Conservation (phyloP, 2,797 vertebrate species). For the Myotis planiceps region DNA sequence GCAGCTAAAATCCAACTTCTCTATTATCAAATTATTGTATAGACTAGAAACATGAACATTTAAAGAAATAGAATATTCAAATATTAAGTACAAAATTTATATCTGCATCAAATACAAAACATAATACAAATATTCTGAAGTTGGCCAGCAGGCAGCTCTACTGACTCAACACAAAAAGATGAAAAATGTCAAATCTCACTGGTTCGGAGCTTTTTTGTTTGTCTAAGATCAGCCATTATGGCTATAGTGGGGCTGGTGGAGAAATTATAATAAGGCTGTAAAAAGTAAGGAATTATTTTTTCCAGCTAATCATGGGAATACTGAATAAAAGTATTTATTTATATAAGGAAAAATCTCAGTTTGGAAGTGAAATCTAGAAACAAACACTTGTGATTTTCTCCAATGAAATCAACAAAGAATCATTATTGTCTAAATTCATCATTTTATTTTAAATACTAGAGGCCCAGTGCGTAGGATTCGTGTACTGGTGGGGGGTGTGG, state of each 20-base stretch:
- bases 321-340: background rate
- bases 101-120: slow-evolving; percentile 17
- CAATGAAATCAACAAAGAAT: slow-evolving; percentile 16
- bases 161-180: background rate
- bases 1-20: background rate
- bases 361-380: slow-evolving; percentile 12
- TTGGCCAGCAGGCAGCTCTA: background rate
- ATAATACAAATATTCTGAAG: background rate
- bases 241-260: background rate
- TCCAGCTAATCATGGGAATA: background rate
- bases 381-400: background rate
- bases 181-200: background rate
- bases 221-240: background rate
- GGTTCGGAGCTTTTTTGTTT: background rate
- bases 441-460: background rate
- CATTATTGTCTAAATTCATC: background rate
- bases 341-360: background rate
- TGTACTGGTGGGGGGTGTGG: no score
- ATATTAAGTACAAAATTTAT: background rate
- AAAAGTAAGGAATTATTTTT: background rate
- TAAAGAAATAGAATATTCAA: background rate
- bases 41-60: background rate
- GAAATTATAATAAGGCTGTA: background rate
- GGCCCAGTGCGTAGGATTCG: no score
- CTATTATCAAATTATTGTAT: background rate